Evolutionary conservation across 1,140 invertebrate genomes (phyloP), one percentile per base, ranked within the genome.

Genomic region (Zaprionus africanus): DNA sequence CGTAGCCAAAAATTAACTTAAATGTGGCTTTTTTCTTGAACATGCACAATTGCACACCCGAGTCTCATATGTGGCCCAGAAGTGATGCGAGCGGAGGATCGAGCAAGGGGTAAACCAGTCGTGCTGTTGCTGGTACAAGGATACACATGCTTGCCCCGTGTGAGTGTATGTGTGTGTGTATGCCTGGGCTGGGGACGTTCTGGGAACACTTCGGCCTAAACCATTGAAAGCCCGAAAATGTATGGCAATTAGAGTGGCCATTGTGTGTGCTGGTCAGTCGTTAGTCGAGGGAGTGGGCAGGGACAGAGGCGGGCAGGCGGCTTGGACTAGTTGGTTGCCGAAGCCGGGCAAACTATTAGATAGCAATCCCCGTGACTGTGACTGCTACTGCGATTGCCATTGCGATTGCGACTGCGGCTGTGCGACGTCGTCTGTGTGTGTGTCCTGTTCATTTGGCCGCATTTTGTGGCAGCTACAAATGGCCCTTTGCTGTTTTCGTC

Each of bases 141-240:
- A 12, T 38, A 38, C 17, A 26, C 53, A 63, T 12, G 7, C 15
- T 13, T 17, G 46, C 15, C 71, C 65, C 68, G 28, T 65, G 62
- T 65, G 65, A 36, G 24, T 34, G 31, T 34, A 2, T 0, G n/a
- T 76, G 71, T 65, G 65, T 46, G 24, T 34, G 31, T 34, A 2
- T 0, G 9, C 49, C 31, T 17, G 49, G 41, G 61, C 36, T 38
- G 5, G 12, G 1, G 36, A 38, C 41, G 41, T 19, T 51, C 56
- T 51, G 63, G 15, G 43, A 46, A 51, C 74, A 57, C 59, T 17
- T 58, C 24, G 70, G 83, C 78, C 81, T 90, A 84, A 90, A 61
- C 81, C 84, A 88, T 84, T 88, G 78, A 88, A 87, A 87, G 82
- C 72, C 85, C 85, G 81, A 88, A 88, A 88, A 88, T 88, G 85